These are phyloP conservation scores for Leptestheria dahalacensis DNA, from an alignment of 1,140 invertebrate species.

Conservation along the genomic window DNA sequence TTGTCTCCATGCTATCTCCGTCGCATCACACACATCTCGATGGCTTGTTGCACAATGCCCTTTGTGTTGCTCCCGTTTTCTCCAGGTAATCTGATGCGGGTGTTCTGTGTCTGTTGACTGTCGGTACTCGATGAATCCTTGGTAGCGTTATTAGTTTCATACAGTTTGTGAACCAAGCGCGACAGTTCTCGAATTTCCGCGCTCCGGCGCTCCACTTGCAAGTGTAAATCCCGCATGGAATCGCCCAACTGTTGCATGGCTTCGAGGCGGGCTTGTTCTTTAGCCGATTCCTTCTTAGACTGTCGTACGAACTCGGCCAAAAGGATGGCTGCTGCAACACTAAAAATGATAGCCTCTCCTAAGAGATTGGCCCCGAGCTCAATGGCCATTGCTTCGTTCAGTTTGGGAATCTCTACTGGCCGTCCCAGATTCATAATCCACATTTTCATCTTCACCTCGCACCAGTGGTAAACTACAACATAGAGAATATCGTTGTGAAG, in stretches of 20 bases:
- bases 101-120: not conserved
- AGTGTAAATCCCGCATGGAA: constrained; percentile 49
- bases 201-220: constrained; percentile 52
- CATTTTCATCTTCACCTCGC: constrained; percentile 85
- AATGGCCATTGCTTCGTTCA: constrained; percentile 86
- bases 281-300: constrained; percentile 46
- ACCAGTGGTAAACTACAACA: constrained; percentile 78
- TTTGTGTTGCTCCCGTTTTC: not conserved
- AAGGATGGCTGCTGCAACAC: constrained; percentile 58
- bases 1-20: no score
- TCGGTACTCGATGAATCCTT: not conserved
- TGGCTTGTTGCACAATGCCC: not conserved
- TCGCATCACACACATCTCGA: not conserved
- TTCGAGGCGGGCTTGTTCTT: constrained; percentile 43
- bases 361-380: constrained; percentile 85
- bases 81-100: not conserved
- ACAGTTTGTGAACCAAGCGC: not conserved
- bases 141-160: not conserved
- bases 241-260: constrained; percentile 43
- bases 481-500: not conserved
- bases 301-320: constrained; percentile 62
- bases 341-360: constrained; percentile 81
- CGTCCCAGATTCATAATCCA: constrained; percentile 81
- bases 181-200: constrained; percentile 47
- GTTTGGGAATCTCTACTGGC: constrained; percentile 67